These are phyloP conservation scores for Drosophila navojoa DNA, from an alignment of 1,140 invertebrate species.

Conservation along the genomic window DNA sequence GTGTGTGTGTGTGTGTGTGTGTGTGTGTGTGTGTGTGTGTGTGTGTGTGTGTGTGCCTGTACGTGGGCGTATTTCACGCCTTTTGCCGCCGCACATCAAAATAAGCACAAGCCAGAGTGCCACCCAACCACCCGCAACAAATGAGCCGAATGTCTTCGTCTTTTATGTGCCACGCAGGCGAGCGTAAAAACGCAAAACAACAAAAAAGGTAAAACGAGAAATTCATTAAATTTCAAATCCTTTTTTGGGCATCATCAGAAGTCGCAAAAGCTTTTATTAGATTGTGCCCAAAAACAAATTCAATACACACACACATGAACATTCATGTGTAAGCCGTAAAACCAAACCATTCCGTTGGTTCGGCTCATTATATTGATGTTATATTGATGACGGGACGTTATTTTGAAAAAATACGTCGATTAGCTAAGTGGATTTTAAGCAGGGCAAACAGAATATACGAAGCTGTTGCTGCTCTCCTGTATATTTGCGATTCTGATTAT, in stretches of 20 bases:
- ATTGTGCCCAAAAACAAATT: constrained; percentile 20
- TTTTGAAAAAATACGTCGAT: constrained; percentile 1
- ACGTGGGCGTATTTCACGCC: constrained; percentile 62
- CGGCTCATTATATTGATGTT: constrained; percentile 15
- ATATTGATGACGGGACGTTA: background rate
- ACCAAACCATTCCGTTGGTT: background rate
- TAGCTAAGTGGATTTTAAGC: constrained; percentile 7
- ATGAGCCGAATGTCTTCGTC: constrained; percentile 55
- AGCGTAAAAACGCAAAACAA: constrained; percentile 54
- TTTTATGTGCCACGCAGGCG: constrained; percentile 66
- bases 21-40: constrained; percentile 12
- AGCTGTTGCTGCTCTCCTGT: no score
- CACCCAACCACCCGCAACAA: constrained; percentile 25
- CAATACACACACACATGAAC: background rate
- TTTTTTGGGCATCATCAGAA: constrained; percentile 51
- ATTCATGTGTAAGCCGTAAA: background rate
- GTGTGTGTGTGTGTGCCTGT: constrained; percentile 14
- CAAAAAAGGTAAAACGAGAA: background rate
- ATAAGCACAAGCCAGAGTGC: constrained; percentile 57
- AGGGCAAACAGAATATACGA: no score
- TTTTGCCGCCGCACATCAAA: constrained; percentile 72
- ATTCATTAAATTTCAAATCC: constrained; percentile 70
- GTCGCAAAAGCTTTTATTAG: constrained; percentile 40
- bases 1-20: background rate
- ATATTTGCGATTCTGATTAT: no score